These are phyloP conservation scores for Cancer borealis DNA, from an alignment of 2,888 invertebrate species.

Conservation along the genomic window DNA sequence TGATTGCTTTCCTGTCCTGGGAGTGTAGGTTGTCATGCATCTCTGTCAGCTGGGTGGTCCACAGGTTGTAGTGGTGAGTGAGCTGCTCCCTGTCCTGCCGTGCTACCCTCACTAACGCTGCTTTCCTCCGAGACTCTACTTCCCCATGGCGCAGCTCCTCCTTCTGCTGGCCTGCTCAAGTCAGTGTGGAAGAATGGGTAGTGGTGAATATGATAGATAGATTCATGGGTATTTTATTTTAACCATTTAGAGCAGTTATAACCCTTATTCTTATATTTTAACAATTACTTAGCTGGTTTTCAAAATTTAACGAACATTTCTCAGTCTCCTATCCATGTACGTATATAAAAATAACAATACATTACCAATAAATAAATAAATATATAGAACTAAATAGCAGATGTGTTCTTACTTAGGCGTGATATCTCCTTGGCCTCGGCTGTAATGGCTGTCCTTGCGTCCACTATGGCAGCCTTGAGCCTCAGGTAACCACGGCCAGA, in stretches of 20 bases:
- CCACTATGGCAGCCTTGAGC: conserved; percentile 54
- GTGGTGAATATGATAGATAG: background rate
- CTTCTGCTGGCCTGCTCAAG: conserved; percentile 8
- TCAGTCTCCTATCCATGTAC: too few relatives aligned
- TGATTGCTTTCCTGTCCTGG: background rate
- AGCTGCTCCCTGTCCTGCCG: background rate
- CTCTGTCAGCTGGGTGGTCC: background rate
- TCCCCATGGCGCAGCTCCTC: conserved; percentile 21
- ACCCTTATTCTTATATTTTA: background rate
- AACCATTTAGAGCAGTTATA: background rate
- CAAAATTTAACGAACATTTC: too few relatives aligned
- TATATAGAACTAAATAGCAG: too few relatives aligned
- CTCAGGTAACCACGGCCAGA: conserved; percentile 33
- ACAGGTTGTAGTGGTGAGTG: background rate
- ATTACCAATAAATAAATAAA: background rate
- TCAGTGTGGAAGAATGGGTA: background rate
- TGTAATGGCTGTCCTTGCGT: conserved; percentile 42
- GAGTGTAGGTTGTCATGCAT: background rate
- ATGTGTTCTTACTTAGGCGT: conserved; percentile 43
- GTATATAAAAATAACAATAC: background rate
- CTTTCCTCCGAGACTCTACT: background rate
- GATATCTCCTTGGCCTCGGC: conserved; percentile 51
- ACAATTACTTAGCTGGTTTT: too few relatives aligned
- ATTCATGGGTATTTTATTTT: too few relatives aligned
- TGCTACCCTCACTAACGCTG: background rate